These are phyloP conservation scores for Pseudopipra pipra DNA, from an alignment of 2,113 vertebrate genomes.

Conservation along the genomic window DNA sequence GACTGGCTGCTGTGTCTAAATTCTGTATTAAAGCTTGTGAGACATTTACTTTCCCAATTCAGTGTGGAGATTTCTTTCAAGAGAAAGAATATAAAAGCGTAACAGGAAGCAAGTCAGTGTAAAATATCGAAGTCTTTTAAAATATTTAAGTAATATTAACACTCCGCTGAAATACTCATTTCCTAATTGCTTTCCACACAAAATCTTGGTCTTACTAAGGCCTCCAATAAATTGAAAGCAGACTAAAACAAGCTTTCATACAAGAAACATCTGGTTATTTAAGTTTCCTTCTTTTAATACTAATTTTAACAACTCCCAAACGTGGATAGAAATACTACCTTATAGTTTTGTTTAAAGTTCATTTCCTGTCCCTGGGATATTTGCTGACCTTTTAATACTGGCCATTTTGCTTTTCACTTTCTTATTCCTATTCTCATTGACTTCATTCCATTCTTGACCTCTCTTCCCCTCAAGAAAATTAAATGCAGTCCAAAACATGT, in stretches of 20 bases:
- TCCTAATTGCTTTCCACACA: slow-evolving; percentile 47
- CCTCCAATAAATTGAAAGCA: slow-evolving; percentile 65
- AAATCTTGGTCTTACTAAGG: slow-evolving; percentile 35
- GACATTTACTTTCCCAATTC: background rate
- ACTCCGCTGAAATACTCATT: slow-evolving; percentile 63
- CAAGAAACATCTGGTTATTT: slow-evolving; percentile 68
- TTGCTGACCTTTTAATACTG: slow-evolving; percentile 73
- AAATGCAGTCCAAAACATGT: slow-evolving; percentile 75
- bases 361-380: slow-evolving; percentile 80
- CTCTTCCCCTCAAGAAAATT: slow-evolving; percentile 79
- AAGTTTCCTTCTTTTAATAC: slow-evolving; percentile 64
- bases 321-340: slow-evolving; percentile 70
- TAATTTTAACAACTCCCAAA: slow-evolving; percentile 74
- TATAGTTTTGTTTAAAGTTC: slow-evolving; percentile 78
- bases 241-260: slow-evolving; percentile 50
- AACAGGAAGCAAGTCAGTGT: slow-evolving; percentile 44
- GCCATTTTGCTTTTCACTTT: slow-evolving; percentile 72
- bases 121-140: slow-evolving; percentile 28
- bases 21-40: background rate
- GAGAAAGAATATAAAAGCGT: slow-evolving; percentile 7
- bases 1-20: background rate
- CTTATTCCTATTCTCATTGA: slow-evolving; percentile 74
- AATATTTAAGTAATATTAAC: slow-evolving; percentile 63
- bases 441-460: slow-evolving; percentile 84
- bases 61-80: slow-evolving; percentile 19